Conservation (phyloP, 2,888 invertebrate species). For the Drosophila percnosoma region DNA sequence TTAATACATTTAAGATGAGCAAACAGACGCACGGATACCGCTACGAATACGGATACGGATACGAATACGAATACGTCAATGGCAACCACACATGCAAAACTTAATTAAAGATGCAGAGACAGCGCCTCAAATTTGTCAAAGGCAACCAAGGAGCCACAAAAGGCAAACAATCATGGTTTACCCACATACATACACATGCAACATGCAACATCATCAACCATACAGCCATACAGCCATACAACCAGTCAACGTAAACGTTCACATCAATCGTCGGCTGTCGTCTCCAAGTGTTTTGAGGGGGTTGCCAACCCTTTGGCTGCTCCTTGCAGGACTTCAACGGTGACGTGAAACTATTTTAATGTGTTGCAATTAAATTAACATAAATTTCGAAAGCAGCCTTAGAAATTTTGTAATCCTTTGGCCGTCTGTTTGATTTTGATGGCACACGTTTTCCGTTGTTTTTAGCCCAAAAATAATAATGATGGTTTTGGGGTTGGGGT, state of each 20-base stretch:
- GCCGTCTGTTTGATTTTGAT: conserved; percentile 52
- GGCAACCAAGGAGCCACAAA: conserved; percentile 65
- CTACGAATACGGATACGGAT: conserved; percentile 1
- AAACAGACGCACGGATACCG: conserved; percentile 33
- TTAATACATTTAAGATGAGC: conserved; percentile 58
- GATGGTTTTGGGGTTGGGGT: not conserved
- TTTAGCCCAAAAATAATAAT: conserved; percentile 59
- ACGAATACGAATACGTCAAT: conserved; percentile 24
- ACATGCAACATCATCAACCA: conserved; percentile 11
- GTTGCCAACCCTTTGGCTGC: conserved; percentile 48
- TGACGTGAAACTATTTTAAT: conserved; percentile 77
- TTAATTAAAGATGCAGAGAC: conserved; percentile 67
- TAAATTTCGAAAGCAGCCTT: conserved; percentile 61
- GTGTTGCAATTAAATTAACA: conserved; percentile 81
- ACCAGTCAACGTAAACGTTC: conserved; percentile 19
- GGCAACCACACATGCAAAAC: conserved; percentile 42
- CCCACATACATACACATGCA: conserved; percentile 13
- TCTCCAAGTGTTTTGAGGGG: conserved; percentile 28
- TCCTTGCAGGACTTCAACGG: conserved; percentile 54
- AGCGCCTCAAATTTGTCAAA: conserved; percentile 67
- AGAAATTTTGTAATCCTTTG: conserved; percentile 52
- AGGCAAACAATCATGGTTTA: conserved; percentile 60
- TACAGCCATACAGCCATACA: not conserved
- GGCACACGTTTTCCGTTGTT: conserved; percentile 64
- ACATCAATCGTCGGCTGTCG: conserved; percentile 64